Evolutionary conservation across 2,888 invertebrate species (phyloP), one percentile per base, ranked within the genome.

Genomic region (Nesidiocoris tenuis): DNA sequence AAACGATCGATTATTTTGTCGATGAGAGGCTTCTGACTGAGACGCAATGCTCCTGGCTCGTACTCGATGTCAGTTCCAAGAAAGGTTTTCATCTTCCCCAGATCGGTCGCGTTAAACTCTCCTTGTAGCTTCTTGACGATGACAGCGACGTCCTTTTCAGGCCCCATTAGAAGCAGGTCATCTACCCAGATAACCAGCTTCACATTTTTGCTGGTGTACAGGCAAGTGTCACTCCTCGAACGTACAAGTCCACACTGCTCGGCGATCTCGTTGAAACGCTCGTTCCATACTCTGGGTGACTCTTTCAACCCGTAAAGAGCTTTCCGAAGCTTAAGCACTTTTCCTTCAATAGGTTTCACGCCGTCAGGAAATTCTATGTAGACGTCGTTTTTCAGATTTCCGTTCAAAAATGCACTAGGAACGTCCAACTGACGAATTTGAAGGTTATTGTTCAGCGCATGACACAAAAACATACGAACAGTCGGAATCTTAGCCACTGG

Each of bases 281-380:
- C 75, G 25, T 77, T 77, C 74, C 77, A 68, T 16, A 18, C 23
- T 18, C 70, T 22, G 23, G 74, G 74, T 9, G 77, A 59, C 55
- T 77, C 74, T 23, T 64, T 72, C 12, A 77, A n/a, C 5, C 80
- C 80, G 75, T 80, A 80, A 18, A 81, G 64, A 12, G 79, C 79
- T 76, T 78, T 67, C 68, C 80, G 79, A 17, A 80, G 66, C 77
- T 78, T 79, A 22, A 79, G 64, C 17, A 77, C 65, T 18, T 65
- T 76, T 23, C 22, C 23, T 55, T 63, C 39, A 23, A 12, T 16
- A 2, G 24, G 23, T 59, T 57, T 59, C 23, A 70, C 18, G 12
- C 74, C 74, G 12, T 74, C 21, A 12, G 74, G 74, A 2, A 18
- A 21, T 25, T 74, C 25, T 61, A 77, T 77, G 54, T 76, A 76